phyloP scores from a whole-genome alignment of 2,888 invertebrate species.

The Bugulina stolonifera region DNA sequence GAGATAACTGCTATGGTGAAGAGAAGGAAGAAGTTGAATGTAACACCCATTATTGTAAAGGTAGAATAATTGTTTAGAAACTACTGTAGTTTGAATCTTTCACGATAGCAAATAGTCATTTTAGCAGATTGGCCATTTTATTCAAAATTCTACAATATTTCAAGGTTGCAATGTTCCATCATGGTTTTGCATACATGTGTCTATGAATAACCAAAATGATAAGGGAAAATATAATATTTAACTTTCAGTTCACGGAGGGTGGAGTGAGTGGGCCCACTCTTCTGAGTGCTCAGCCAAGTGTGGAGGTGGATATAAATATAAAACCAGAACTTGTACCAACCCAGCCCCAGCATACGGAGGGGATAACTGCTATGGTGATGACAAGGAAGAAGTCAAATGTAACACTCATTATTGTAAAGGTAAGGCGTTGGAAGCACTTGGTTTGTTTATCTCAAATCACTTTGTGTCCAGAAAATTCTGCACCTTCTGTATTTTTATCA shows the following conservation, averaged over 20 bases:
- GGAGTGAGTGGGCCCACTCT: slow-evolving; percentile 43
- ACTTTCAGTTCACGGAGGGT: slow-evolving; percentile 42
- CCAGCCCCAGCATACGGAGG: slow-evolving; percentile 43
- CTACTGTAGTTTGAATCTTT: slow-evolving; percentile 38
- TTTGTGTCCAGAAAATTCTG: no score
- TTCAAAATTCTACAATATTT: no score
- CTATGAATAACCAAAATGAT: no score
- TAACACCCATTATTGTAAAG: background rate
- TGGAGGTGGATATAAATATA: slow-evolving; percentile 39
- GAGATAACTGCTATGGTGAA: slow-evolving; percentile 28
- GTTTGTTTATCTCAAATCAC: no score
- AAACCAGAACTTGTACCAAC: slow-evolving; percentile 39
- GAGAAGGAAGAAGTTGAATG: background rate
- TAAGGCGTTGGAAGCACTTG: no score
- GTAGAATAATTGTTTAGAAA: background rate
- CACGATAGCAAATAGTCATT: no score
- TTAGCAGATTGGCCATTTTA: no score
- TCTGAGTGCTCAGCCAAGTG: slow-evolving; percentile 42
- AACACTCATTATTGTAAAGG: slow-evolving; percentile 30
- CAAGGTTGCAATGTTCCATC: no score
- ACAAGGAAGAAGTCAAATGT: slow-evolving; percentile 36
- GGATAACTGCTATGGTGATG: slow-evolving; percentile 35
- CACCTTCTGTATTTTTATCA: no score
- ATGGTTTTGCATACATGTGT: no score
- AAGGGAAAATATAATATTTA: no score